Percentiles rank a stretch among this genome's conserved stretches.
phyloP scores from a whole-genome alignment of 2,113 vertebrate species.

The Passer montanus region DNA sequence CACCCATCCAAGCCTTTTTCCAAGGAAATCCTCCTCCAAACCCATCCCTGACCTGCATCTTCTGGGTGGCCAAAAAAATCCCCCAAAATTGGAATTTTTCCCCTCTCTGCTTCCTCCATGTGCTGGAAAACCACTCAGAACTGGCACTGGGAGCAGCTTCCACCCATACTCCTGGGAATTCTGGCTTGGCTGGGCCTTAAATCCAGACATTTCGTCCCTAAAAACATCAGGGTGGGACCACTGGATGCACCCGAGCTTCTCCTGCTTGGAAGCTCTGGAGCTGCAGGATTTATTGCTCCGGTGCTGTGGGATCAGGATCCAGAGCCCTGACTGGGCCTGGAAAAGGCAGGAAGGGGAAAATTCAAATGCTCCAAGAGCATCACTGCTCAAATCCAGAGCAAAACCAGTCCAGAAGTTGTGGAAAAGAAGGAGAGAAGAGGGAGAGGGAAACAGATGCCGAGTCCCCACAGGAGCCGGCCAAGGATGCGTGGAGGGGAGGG shows the following conservation, averaged over 20 bases:
- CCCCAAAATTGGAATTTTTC: not conserved
- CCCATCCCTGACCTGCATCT: not conserved
- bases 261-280: not conserved
- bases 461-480: not conserved
- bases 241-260: not conserved
- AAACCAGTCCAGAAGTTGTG: not conserved
- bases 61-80: too few species aligned
- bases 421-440: not conserved
- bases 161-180: not conserved
- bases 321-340: not conserved
- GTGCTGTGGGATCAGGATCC: not conserved
- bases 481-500: not conserved
- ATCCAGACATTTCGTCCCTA: not conserved
- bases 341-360: not conserved
- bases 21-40: not conserved
- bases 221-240: not conserved
- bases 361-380: accelerated
- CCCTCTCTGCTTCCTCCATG: not conserved
- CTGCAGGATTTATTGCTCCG: not conserved
- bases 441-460: not conserved
- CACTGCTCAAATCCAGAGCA: not conserved
- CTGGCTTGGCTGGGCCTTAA: not conserved
- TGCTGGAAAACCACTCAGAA: not conserved
- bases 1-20: not conserved
- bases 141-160: not conserved